These are phyloP conservation scores for Dunckerocampus dactyliophorus DNA, from an alignment of 2,113 vertebrate genomes.

Conservation along the genomic window DNA sequence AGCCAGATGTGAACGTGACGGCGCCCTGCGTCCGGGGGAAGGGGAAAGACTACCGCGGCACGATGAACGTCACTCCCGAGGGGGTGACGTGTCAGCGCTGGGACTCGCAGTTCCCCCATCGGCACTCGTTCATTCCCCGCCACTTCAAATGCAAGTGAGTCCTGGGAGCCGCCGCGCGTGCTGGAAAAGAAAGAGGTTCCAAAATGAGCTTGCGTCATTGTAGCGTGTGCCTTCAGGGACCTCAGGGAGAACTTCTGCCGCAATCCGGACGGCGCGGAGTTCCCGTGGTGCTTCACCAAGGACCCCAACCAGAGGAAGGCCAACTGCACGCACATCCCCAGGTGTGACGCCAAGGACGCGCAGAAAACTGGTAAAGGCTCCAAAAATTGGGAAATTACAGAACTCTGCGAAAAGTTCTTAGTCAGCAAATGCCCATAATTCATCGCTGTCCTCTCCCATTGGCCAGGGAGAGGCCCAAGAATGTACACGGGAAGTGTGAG, in stretches of 20 bases:
- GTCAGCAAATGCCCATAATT: no score
- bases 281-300: conserved; percentile 96
- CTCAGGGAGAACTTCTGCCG: conserved; percentile 92
- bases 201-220: background rate
- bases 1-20: conserved; percentile 62
- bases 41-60: conserved; percentile 85
- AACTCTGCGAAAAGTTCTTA: no score
- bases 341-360: conserved; percentile 74
- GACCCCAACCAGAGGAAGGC: conserved; percentile 86
- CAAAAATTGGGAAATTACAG: background rate
- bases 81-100: conserved; percentile 89
- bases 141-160: conserved; percentile 99
- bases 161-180: background rate
- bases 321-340: conserved; percentile 92
- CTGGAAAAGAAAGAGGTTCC: background rate
- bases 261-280: conserved; percentile 91
- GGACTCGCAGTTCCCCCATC: conserved; percentile 90
- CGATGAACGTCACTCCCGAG: conserved; percentile 80
- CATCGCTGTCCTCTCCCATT: no score
- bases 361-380: conserved; percentile 61
- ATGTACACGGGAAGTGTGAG: no score
- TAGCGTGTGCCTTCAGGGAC: conserved; percentile 74
- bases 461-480: no score
- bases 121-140: conserved; percentile 84
- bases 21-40: conserved; percentile 79